These are phyloP conservation scores for Pluvianellus socialis DNA, from an alignment of 2,113 vertebrate species.

Conservation along the genomic window DNA sequence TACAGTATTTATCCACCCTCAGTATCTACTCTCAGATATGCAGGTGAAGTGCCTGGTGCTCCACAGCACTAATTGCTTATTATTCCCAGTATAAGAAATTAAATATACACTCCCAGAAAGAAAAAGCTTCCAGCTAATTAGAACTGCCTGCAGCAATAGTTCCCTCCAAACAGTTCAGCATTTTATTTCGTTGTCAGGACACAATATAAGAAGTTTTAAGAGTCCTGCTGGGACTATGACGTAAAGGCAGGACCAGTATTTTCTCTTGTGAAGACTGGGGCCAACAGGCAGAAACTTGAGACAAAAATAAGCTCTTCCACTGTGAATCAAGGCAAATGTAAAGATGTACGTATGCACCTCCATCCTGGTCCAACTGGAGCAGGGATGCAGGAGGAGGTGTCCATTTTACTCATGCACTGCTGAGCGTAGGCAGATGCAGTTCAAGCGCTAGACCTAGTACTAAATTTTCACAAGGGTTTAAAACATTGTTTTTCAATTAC, in stretches of 20 bases:
- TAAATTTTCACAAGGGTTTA: neutral
- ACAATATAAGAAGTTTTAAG: conserved; percentile 5
- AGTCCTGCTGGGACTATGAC: conserved; percentile 8
- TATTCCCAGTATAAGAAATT: conserved; percentile 10
- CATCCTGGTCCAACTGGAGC: neutral
- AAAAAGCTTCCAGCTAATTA: conserved; percentile 24
- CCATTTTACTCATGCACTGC: neutral
- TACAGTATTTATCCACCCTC: neutral
- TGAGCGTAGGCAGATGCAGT: fast-evolving
- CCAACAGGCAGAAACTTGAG: neutral
- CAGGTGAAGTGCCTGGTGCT: neutral
- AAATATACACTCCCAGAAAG: conserved; percentile 1
- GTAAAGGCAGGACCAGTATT: neutral
- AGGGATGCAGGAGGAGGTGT: neutral
- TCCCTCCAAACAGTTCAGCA: neutral
- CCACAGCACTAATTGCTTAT: conserved; percentile 4
- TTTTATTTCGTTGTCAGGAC: conserved; percentile 33
- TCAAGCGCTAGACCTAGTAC: neutral
- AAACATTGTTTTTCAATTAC: neutral
- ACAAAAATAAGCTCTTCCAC: neutral
- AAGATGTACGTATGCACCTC: neutral
- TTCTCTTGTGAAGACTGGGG: neutral
- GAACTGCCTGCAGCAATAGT: neutral
- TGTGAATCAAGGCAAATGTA: neutral
- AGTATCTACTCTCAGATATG: neutral